Evolutionary conservation across 2,113 vertebrate genomes (phyloP), one percentile per base, ranked within the genome.

Genomic region (Microcebus jonahi): DNA sequence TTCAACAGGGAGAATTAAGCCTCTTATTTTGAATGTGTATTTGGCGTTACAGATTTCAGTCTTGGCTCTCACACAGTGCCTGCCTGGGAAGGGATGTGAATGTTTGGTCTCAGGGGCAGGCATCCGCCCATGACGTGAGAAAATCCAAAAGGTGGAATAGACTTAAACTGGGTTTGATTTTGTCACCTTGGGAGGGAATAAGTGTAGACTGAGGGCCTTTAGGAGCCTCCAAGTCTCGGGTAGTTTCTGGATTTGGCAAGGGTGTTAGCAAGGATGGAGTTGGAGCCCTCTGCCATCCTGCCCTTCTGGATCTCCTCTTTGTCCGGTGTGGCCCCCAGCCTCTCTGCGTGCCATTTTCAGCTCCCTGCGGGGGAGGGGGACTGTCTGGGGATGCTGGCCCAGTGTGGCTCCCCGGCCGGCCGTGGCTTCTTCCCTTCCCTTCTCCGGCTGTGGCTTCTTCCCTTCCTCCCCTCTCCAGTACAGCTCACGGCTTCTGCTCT

Each of bases 401-500:
- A 75, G 71, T 2, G 9, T 34, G 39, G 39, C 36, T 71, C 48
- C 90, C 12, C 4, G 36, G 42, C 63, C 29, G 36, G 42, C 63
- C 29, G 36, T 48, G 68, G 15, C 21, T 68, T 87, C 53, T 67
- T 65, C 59, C 84, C 27, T 36, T 55, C 75, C 42, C 45, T 45
- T 45, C 45, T 45, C 45, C 45, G 8, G 42, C 63, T 34, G 36
- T 48, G 68, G 15, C 21, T 68, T 87, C 53, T 67, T 65, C 59
- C 84, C 27, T 36, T 48, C 75, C 42, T 36, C 50, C 77, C 76
- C 63, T 45, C 36, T 75, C 88, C 77, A 45, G 81, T 67, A 6
- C 53, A 20, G 89, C 88, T 88, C 81, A n/a, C 8, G 81, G 95
- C 96, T 97, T 97, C 95, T 97, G 86, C 94, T 98, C 96, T 31